Evolutionary conservation across 2,888 invertebrate genomes (phyloP), one percentile per base, ranked within the genome.

Genomic region (Eilema depressum): DNA sequence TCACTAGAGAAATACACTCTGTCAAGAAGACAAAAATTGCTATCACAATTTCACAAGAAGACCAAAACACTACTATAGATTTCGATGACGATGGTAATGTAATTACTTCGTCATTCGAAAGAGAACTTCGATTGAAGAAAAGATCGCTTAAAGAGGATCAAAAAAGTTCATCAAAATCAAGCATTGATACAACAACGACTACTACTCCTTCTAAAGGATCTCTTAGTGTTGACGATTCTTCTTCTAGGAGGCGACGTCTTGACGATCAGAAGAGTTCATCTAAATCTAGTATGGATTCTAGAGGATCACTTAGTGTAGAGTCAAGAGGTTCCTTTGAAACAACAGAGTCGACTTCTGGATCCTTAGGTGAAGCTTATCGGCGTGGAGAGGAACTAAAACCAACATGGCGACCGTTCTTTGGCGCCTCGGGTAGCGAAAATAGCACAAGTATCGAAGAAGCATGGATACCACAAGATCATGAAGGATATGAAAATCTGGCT

Each of bases 361-460:
- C 97, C 67, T 91, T 97, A 73, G 97, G 97, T n/a, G 96, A 96
- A 70, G 97, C 97, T 25, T 96, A 96, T 78, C 93, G 97, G 47
- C 96, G 96, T 4, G 97, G 97, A 1, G 97, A 96, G 86, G 98
- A 98, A 86, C 93, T 97, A 68, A 97, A 97, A 87, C 97, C 97
- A 5, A 98, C 98, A 0, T 98, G 98, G 97, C 96, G 97, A 83
- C 97, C 98, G 4, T 98, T 98, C 87, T 97, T 98, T 28, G 96
- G 98, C 23, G 98, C 98, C 86, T 95, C 95, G 1, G 95, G 95
- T 3, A 98, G 98, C 86, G 98, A 98, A 66, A 98, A 97, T 56
- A 98, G 98, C 76, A 98, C 98, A 5, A 98, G 98, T 87, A 96
- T 98, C 63, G 98, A 98, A 89, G 98, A 98, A 87, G 97, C 97